Percentiles rank a stretch among this genome's conserved stretches.
Conservation (phyloP, 2,797 vertebrate genomes). For the Rousettus madagascariensis region DNA sequence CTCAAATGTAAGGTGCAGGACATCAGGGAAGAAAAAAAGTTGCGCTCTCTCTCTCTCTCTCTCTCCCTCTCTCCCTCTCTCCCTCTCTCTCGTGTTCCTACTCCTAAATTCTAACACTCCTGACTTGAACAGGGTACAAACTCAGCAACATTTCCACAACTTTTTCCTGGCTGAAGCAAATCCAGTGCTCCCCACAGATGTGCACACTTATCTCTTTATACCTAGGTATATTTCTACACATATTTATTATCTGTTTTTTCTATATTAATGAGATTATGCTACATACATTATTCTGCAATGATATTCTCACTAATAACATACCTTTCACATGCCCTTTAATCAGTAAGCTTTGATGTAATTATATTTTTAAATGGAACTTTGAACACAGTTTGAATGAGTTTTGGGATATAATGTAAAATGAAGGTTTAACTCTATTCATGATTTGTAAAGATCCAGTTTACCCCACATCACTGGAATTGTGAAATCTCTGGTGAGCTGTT, state of each 20-base stretch:
- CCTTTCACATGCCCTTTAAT: neutral
- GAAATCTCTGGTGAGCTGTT: neutral
- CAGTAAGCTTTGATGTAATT: neutral
- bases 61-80: no score
- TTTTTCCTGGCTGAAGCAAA: neutral
- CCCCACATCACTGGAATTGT: neutral
- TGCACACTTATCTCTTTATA: neutral
- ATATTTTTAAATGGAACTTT: neutral
- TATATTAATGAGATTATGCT: neutral
- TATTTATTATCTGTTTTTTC: neutral
- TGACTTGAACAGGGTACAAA: neutral
- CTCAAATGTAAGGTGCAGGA: neutral
- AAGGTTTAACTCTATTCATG: neutral
- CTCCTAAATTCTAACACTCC: neutral
- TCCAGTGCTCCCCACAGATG: neutral
- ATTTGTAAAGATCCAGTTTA: neutral
- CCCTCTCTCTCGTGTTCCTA: neutral
- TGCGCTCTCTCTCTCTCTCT: neutral
- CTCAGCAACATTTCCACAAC: neutral
- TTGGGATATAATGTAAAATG: neutral
- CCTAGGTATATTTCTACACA: neutral
- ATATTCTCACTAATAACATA: neutral
- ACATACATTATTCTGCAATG: neutral
- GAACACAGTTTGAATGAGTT: neutral
- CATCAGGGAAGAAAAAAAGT: neutral